Base-by-base conservation (phyloP, 2,888 invertebrate species). In the Nephrotoma guestfalica region DNA sequence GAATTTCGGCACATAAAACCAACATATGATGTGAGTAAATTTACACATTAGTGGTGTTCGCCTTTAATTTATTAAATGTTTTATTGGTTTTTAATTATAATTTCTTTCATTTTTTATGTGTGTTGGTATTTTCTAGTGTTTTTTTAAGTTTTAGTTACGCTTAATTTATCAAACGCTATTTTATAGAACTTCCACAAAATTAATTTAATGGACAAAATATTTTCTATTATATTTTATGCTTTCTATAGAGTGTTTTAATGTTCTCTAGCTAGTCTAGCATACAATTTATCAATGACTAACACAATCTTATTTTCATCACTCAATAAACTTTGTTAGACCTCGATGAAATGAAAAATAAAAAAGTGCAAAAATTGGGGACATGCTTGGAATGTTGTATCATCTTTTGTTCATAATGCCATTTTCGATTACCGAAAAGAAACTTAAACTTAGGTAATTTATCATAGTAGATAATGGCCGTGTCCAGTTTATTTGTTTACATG, bases 21-120 rank as follows among this genome's bases (percentile, higher is more conserved):
- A 90, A 89, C 91, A 89, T 91, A 91, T 90, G 91, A 91, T 90
- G 91, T 91, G 91, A 91, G 91, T 91, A 91, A 90, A 90, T 15
- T 85, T 71, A 71, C 71, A 71, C 71, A 71, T 71, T 30, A 30
- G 71, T 71, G 71, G 18, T 71, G 71, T 71, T 71, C 71, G 71
- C 30, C 30, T 51, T 6, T 71, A 51, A n/a, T 71, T 71, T 30
- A 71, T 9, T 71, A 30, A 30, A 71, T 71, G 71, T 71, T 71
- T 71, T 71, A 51, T 71, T 71, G 71, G 71, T 71, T 71, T 71
- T 71, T 11, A 15, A 51, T 51, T 51, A 9, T 71, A 30, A 71
- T 71, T 57, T 71, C 30, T 30, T 30, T 71, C 71, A 71, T 6
- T 30, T 30, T 71, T 11, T 71, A 9, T 71, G 71, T 71, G 51